Conservation (phyloP, 2,888 invertebrate species). For the Nomada flava region DNA sequence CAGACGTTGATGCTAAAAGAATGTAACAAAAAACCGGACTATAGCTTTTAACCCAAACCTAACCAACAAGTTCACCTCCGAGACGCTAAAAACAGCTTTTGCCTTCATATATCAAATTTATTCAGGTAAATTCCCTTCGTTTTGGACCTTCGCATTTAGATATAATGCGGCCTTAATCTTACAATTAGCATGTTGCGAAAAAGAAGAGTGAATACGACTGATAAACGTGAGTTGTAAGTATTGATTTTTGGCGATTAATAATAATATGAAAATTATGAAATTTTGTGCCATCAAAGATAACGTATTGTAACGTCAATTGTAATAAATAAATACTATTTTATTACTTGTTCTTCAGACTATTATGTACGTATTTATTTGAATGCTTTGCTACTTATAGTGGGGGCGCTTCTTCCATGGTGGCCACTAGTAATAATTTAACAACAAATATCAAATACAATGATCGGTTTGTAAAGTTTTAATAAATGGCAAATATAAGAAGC, state of each 20-base stretch:
- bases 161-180: too few species aligned
- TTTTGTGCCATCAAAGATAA: too few species aligned
- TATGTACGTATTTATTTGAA: background rate
- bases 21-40: background rate
- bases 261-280: too few species aligned
- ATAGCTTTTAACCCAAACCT: background rate
- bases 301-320: background rate
- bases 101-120: too few species aligned
- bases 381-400: background rate
- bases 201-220: too few species aligned
- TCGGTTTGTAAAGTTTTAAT: background rate
- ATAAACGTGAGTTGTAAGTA: too few species aligned
- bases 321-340: background rate
- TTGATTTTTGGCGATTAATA: too few species aligned
- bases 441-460: background rate
- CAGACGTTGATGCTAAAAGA: background rate
- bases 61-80: background rate
- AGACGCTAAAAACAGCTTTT: conserved; percentile 7
- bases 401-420: background rate
- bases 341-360: background rate
- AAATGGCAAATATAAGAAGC: background rate
- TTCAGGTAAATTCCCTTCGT: too few species aligned
- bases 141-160: too few species aligned
- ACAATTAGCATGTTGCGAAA: too few species aligned
- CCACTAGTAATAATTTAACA: conserved; percentile 1